Evolutionary conservation across 2,888 invertebrate species (phyloP), one percentile per base, ranked within the genome.

Genomic region (Rhamnusium bicolor): DNA sequence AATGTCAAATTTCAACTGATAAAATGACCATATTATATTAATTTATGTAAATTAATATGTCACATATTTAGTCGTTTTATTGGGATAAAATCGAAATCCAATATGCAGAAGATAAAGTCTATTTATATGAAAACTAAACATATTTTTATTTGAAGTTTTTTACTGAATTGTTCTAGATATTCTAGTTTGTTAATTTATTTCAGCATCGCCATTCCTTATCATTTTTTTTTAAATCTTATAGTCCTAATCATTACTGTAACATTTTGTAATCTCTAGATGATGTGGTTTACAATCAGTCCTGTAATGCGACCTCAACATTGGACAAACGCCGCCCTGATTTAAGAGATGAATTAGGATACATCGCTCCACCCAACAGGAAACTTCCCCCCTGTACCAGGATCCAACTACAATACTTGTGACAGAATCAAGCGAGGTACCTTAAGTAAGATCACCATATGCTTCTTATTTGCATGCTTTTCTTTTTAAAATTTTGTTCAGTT

Each of bases 371-470:
- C 68, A 97, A 97, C 89, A 92, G 96, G 83, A 97, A 97, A 88
- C 91, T 96, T n/a, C 71, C 96, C 97, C 0, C 97, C 97, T 19
- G 96, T 97, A 6, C 96, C 96, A 68, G 96, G 96, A 81, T 96
- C 96, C 69, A 96, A 96, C 89, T 96, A 96, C 90, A 96, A 96
- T 88, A 97, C 96, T 29, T 96, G 96, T 89, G 96, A 97, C 89
- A 92, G 96, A 85, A 96, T 96, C 90, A 96, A 96, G 91, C 92
- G 96, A 90, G 96, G 96, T 93, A 96, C 94, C 89, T 94, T 95
- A 92, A 95, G 95, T 95, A 92, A 95, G 95, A 83, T 79, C 80
- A 78, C 78, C 74, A 72, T 73, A n/a, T 60, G 73, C 75, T 75
- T 79, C 47, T 78, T 78, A 54, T 68, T 68, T 21, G 72, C 72